Evolutionary conservation across 2,797 vertebrate species (phyloP).

Genomic region (Cossypha polioptera): DNA sequence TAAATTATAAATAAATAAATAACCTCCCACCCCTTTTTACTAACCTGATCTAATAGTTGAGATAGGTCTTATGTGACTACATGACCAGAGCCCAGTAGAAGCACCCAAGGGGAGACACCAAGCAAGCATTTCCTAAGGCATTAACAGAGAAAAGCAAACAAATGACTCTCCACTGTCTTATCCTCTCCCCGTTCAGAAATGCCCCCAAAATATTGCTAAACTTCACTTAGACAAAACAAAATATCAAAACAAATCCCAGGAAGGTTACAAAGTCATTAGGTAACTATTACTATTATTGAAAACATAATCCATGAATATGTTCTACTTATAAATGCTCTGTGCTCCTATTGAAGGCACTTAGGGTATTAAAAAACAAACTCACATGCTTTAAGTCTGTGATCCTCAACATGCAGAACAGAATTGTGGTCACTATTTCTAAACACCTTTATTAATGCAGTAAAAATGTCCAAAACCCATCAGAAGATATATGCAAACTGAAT

Average conservation of each 20-base stretch:
- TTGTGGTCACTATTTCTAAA: not conserved
- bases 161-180: not conserved
- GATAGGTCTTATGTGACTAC: not conserved
- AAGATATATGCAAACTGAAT: not conserved
- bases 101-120: not conserved
- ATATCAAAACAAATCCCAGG: not conserved
- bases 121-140: not conserved
- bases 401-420: not conserved
- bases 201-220: not conserved
- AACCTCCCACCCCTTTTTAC: not conserved
- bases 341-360: not conserved
- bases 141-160: not conserved
- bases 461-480: not conserved
- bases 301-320: not conserved
- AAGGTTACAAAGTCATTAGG: not conserved
- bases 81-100: not conserved
- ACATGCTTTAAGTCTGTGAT: not conserved
- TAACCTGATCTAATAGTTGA: not conserved
- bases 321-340: constrained; percentile 10
- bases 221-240: not conserved
- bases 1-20: not conserved
- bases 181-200: not conserved
- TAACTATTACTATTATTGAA: not conserved
- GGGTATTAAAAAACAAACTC: not conserved
- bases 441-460: not conserved